Evolutionary conservation across 1,140 invertebrate species (phyloP).

Genomic region (Anoplolepis gracilipes): DNA sequence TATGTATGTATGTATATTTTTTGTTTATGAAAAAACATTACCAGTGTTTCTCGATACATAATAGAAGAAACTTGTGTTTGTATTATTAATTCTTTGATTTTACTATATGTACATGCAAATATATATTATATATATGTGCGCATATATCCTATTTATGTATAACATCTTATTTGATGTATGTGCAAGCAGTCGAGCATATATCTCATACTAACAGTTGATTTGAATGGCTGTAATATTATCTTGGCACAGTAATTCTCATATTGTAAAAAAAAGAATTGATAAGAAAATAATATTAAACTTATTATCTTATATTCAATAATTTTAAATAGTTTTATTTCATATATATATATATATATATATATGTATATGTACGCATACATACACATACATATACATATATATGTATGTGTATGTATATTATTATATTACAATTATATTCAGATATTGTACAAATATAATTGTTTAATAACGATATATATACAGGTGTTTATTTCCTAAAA

Average conservation of each 20-base stretch:
- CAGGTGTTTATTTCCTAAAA: too few species aligned
- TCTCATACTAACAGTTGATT: neutral
- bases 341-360: too few species aligned
- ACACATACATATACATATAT: too few species aligned
- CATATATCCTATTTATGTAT: neutral
- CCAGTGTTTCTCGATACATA: too few species aligned
- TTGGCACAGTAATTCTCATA: conserved; percentile 30
- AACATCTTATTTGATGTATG: neutral
- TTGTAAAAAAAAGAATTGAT: neutral
- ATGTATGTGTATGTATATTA: too few species aligned
- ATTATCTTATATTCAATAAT: neutral
- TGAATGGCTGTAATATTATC: conserved; percentile 31
- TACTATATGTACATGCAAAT: too few species aligned
- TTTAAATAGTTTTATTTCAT: neutral
- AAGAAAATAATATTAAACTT: neutral
- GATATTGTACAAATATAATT: neutral
- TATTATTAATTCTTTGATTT: too few species aligned
- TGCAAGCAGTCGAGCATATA: neutral
- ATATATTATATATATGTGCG: neutral
- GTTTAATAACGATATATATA: neutral
- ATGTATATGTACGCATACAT: too few species aligned
- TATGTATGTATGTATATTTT: too few species aligned
- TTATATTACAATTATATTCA: neutral
- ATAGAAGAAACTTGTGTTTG: too few species aligned
- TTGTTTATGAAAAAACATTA: too few species aligned